A percentile compares a stretch with the other conserved stretches of the same genome.
Evolutionary conservation across 2,888 invertebrate genomes (phyloP).

Genomic region (Acanthosoma haemorrhoidale): DNA sequence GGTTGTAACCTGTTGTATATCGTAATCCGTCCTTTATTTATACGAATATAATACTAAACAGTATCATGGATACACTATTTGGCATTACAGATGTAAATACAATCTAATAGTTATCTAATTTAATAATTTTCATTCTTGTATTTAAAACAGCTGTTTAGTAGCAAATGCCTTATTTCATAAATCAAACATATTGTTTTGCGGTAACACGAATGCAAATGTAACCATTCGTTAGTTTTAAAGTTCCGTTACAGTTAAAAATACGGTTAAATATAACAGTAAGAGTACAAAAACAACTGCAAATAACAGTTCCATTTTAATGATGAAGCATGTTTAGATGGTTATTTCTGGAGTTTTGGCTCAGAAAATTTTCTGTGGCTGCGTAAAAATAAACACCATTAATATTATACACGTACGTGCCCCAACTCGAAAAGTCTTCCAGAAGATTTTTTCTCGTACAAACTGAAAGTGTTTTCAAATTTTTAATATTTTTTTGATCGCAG

Average conservation of each 20-base stretch:
- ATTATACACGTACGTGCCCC: neutral
- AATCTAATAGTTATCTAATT: too few species aligned
- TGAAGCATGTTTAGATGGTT: neutral
- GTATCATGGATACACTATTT: too few species aligned
- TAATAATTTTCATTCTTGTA: too few species aligned
- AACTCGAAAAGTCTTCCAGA: neutral
- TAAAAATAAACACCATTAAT: constrained; percentile 5
- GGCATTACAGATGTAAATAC: too few species aligned
- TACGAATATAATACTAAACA: too few species aligned
- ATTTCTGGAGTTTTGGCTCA: constrained; percentile 10
- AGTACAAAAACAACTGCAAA: constrained; percentile 3
- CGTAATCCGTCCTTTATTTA: too few species aligned
- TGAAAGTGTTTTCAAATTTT: neutral
- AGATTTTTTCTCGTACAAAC: neutral
- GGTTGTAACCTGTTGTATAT: too few species aligned
- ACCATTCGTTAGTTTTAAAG: neutral
- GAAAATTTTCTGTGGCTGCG: neutral
- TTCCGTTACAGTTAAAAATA: neutral
- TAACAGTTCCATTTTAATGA: neutral
- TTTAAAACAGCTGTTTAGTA: too few species aligned
- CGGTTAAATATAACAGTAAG: neutral
- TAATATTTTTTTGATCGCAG: too few species aligned
- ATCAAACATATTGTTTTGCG: too few species aligned
- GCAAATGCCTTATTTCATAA: too few species aligned
- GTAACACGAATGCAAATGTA: neutral